These are phyloP conservation scores for Nyctibius bracteatus DNA, from an alignment of 2,113 vertebrate species.

Conservation along the genomic window DNA sequence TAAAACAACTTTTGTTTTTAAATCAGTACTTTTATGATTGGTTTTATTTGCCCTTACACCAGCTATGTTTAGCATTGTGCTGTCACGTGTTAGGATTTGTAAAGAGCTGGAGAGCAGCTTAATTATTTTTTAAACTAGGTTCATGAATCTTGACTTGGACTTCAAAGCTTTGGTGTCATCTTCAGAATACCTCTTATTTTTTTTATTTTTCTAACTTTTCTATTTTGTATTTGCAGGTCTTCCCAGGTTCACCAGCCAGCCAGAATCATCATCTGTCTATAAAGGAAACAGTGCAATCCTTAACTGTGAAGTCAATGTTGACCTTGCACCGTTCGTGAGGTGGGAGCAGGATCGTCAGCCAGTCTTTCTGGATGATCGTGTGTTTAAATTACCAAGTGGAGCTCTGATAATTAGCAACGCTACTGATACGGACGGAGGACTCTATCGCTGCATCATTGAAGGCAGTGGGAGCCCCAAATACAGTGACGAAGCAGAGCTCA, in stretches of 20 bases:
- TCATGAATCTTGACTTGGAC: not conserved
- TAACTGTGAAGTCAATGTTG: constrained; percentile 84
- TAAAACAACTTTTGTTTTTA: not conserved
- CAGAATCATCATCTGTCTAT: constrained; percentile 69
- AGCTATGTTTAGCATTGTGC: not conserved
- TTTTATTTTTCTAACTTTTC: not conserved
- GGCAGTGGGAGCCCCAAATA: constrained; percentile 81
- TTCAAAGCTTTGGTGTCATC: rapidly evolving
- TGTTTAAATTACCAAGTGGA: constrained; percentile 80
- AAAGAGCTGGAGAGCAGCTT: not conserved
- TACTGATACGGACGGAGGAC: constrained; percentile 80
- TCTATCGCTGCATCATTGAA: constrained; percentile 89
- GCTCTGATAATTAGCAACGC: constrained; percentile 85
- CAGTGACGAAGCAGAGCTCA: constrained; percentile 89
- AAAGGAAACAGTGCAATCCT: constrained; percentile 81
- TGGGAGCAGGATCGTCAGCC: constrained; percentile 87
- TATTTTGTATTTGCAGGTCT: constrained; percentile 73
- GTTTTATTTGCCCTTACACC: not conserved
- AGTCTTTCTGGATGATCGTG: constrained; percentile 65
- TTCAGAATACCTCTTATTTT: not conserved
- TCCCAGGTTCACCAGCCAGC: constrained; percentile 88
- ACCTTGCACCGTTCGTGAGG: constrained; percentile 82
- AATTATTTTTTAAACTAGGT: not conserved
- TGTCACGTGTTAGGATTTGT: not conserved
- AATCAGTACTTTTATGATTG: not conserved